phyloP scores from a whole-genome alignment of 2,888 invertebrate genomes.

The Pheosia tremula region DNA sequence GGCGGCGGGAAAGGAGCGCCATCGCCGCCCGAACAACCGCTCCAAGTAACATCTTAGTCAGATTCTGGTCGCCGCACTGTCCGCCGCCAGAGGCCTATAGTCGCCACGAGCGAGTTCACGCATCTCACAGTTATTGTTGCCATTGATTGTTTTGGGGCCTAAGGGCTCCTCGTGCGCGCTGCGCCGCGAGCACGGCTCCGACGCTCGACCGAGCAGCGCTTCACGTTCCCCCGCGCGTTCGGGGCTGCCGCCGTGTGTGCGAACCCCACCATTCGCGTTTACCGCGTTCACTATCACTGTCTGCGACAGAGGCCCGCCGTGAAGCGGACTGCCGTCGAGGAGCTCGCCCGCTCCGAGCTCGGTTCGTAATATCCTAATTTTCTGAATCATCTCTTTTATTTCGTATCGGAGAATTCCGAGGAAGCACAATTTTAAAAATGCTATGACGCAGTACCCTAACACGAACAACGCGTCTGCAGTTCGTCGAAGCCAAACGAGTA shows the following conservation, averaged over 20 bases:
- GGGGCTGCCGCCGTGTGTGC: slow-evolving; percentile 82
- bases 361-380: slow-evolving; percentile 91
- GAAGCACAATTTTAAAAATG: slow-evolving; percentile 95
- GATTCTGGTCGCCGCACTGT: slow-evolving; percentile 85
- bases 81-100: slow-evolving; percentile 80
- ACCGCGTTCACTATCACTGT: slow-evolving; percentile 81
- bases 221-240: slow-evolving; percentile 85
- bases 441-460: slow-evolving; percentile 94
- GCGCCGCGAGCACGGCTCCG: slow-evolving; percentile 75
- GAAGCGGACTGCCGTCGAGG: slow-evolving; percentile 73
- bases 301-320: slow-evolving; percentile 78
- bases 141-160: slow-evolving; percentile 87
- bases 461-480: slow-evolving; percentile 93
- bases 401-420: slow-evolving; percentile 94
- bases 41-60: slow-evolving; percentile 91
- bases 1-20: slow-evolving; percentile 79
- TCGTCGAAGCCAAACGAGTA: slow-evolving; percentile 90
- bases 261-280: slow-evolving; percentile 84
- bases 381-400: slow-evolving; percentile 96
- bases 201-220: slow-evolving; percentile 79
- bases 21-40: slow-evolving; percentile 87
- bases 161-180: slow-evolving; percentile 74
- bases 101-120: slow-evolving; percentile 87
- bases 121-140: slow-evolving; percentile 92
- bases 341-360: slow-evolving; percentile 85